Evolutionary conservation across 2,888 invertebrate species (phyloP).

Genomic region (Sipunculus nudus): DNA sequence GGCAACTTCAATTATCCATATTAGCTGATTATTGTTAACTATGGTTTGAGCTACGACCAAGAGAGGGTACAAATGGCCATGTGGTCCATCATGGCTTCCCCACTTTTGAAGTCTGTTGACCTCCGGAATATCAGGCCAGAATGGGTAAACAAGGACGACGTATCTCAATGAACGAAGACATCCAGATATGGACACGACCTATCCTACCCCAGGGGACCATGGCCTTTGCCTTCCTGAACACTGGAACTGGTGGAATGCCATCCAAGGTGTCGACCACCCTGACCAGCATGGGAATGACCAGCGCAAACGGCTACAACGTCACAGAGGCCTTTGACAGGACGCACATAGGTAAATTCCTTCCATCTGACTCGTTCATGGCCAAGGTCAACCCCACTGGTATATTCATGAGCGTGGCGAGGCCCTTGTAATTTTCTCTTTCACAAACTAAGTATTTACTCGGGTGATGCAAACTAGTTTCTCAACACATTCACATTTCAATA

Average conservation of each 20-base stretch:
- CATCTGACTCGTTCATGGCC: conserved; percentile 33
- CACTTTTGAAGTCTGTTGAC: conserved; percentile 96
- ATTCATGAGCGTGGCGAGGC: conserved; percentile 22
- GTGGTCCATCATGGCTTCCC: conserved; percentile 95
- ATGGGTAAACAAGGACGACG: conserved; percentile 91
- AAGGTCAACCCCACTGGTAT: conserved; percentile 40
- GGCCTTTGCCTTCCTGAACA: conserved; percentile 53
- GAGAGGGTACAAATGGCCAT: conserved; percentile 95
- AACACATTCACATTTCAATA: no score
- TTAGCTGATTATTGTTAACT: conserved; percentile 93
- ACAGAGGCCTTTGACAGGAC: conserved; percentile 53
- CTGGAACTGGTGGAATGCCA: conserved; percentile 44
- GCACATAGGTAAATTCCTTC: conserved; percentile 41
- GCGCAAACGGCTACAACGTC: conserved; percentile 48
- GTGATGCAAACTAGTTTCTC: no score
- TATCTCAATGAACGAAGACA: conserved; percentile 70
- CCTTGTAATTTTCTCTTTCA: no score
- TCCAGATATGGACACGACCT: conserved; percentile 91
- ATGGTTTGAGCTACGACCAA: conserved; percentile 92
- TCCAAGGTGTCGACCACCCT: conserved; percentile 33
- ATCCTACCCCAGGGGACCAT: conserved; percentile 50
- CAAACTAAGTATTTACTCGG: no score
- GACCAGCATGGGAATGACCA: conserved; percentile 42
- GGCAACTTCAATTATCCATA: conserved; percentile 98
- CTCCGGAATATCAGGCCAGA: conserved; percentile 80